Base-by-base conservation (phyloP, 92 coral and sea anemone genomes). In the Scolanthus callimorphus region DNA sequence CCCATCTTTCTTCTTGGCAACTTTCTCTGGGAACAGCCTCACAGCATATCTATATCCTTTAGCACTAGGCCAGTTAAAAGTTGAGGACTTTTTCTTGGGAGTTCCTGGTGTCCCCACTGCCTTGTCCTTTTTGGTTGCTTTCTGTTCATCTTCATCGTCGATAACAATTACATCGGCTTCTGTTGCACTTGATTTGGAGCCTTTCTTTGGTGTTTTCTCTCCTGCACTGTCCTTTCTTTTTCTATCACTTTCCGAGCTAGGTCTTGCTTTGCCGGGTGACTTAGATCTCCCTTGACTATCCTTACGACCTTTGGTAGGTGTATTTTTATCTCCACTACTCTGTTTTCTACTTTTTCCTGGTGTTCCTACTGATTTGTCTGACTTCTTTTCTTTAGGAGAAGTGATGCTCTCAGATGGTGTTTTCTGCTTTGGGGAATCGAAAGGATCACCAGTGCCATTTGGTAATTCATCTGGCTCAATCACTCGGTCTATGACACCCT, bases 41-140 rank as follows among this genome's bases (percentile, higher is more conserved):
- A 92, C 80, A 54, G 87, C 96, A 62, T 92, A 92, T 29, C 70
- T 71, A 62, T 92, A 92, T 11, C 59, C 30, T 19, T 73, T 59
- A 11, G 98, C 84, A 58, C 76, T 83, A 6, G 98, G 98, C 98
- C 98, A 92, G 45, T 77, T 29, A 27, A 73, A 84, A n/a, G 66
- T 25, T 17, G 59, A 58, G 34, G 63, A 37, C 46, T 81, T 68
- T 22, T 57, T 59, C 6, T 84, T 83, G 21, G 70, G 61, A 15
- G 48, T 45, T 13, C 28, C 1, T 2, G 67, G 34, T 0, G 78
- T 29, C 25, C 39, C 70, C 6, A 34, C 63, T 8, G n/a, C 83
- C 69, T 53, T 55, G 39, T 57, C 55, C 11, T 37, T 75, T 26
- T 57, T 62, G 17, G 49, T 59, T 15, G 49, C 57, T 38, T 21